Percentiles rank a stretch among this genome's conserved stretches.
phyloP scores from a whole-genome alignment of 2,797 vertebrate species.

The Pelobates cultripes region DNA sequence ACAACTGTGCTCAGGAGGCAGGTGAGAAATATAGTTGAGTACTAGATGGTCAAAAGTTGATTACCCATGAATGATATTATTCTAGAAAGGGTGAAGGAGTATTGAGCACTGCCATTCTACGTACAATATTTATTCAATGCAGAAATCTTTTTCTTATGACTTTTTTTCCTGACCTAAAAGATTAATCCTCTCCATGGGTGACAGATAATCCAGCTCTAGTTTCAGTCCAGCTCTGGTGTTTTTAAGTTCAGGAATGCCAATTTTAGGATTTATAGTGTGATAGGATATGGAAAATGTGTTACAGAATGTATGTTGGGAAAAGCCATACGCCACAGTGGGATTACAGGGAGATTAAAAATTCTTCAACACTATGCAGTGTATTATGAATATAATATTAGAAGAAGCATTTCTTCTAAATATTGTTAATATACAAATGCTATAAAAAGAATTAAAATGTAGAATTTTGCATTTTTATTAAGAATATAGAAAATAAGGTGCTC shows the following conservation, averaged over 20 bases:
- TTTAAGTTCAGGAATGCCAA: conserved; percentile 32
- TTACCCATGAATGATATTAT: background rate
- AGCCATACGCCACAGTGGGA: conserved; percentile 7
- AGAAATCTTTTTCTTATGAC: conserved; percentile 9
- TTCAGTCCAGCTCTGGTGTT: conserved; percentile 20
- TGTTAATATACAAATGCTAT: background rate
- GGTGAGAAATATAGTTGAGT: background rate
- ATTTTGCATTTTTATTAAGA: too few species aligned
- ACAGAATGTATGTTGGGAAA: conserved; percentile 10
- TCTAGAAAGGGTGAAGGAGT: background rate
- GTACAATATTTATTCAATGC: conserved; percentile 8
- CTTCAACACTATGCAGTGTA: background rate
- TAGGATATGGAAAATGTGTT: conserved; percentile 14
- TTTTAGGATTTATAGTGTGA: conserved; percentile 27
- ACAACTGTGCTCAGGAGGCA: background rate
- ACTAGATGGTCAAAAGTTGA: background rate
- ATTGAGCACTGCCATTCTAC: background rate
- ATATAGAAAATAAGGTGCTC: background rate
- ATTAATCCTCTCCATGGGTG: conserved; percentile 33
- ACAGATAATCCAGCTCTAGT: conserved; percentile 21
- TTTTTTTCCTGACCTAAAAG: background rate
- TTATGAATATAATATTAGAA: background rate
- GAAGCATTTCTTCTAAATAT: background rate
- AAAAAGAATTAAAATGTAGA: too few species aligned
- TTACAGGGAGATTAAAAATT: conserved; percentile 11